phyloP scores from a whole-genome alignment of 1,140 invertebrate species.

The Drosophila leontia region DNA sequence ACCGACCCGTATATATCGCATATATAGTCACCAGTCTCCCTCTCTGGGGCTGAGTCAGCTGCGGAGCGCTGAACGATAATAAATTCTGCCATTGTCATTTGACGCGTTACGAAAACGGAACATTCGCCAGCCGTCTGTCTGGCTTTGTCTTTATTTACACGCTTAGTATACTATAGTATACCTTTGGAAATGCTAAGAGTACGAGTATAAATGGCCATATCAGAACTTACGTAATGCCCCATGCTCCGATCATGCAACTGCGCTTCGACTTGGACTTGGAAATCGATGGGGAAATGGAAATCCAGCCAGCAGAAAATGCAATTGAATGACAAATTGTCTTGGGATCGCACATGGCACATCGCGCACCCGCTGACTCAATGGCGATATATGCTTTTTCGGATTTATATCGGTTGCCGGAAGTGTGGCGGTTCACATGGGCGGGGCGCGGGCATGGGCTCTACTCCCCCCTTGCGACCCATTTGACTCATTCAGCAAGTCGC shows the following conservation, averaged over 20 bases:
- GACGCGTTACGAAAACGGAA: constrained; percentile 55
- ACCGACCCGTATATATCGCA: constrained; percentile 24
- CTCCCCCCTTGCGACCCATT: neutral
- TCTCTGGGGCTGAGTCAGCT: constrained; percentile 54
- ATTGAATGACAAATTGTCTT: constrained; percentile 54
- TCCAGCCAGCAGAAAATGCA: constrained; percentile 16
- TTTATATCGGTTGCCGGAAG: constrained; percentile 45
- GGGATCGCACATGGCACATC: constrained; percentile 15
- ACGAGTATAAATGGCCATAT: constrained; percentile 3
- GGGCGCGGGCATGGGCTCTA: constrained; percentile 6
- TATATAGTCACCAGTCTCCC: constrained; percentile 21
- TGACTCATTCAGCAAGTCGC: constrained; percentile 51
- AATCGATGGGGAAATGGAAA: constrained; percentile 19
- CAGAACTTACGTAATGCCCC: constrained; percentile 39
- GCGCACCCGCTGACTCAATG: constrained; percentile 52
- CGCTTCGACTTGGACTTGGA: constrained; percentile 29
- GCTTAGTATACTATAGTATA: neutral
- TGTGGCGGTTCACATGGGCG: constrained; percentile 38
- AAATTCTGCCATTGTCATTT: constrained; percentile 69
- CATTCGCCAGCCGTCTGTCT: constrained; percentile 28
- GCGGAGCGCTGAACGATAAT: constrained; percentile 64
- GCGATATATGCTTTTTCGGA: neutral
- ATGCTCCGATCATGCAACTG: constrained; percentile 51
- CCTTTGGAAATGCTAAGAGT: constrained; percentile 30
- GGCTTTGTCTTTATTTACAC: constrained; percentile 34